Base-by-base conservation (phyloP, 2,113 vertebrate species). In the Junco hyemalis region DNA sequence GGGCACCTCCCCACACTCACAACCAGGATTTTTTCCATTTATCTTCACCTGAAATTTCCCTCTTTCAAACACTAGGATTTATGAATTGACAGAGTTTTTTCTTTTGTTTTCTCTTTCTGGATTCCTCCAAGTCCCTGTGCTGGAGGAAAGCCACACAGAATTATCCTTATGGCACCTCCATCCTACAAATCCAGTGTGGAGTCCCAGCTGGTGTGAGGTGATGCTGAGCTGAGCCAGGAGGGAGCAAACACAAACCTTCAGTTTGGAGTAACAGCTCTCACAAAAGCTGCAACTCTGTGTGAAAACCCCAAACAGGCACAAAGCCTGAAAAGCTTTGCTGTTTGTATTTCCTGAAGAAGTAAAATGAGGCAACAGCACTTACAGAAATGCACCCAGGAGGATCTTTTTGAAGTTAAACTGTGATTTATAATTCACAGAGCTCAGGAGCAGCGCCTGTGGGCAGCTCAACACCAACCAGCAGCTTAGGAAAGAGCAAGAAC, bases 61-160 rank as follows among this genome's bases (percentile, higher is more conserved):
- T 28, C 51, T 50, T 59, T 51, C 59, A 33, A 44, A 44, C 14
- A 19, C 7, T 15, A 28, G 10, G 12, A 48, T 29, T 56, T 42
- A 59, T 0, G 14, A 61, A 57, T 0, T 0, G 23, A 20, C 11
- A 4, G 1, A 1, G 2, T 19, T 40, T 65, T 35, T n/a, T 14
- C 50, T 24, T 33, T 35, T 28, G 14, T 44, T 64, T 14, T 51
- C 21, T 38, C 48, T 21, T 42, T 29, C 66, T 33, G 44, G 45
- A 38, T 5, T 71, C 57, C 48, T 14, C 8, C 25, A 45, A 21
- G 31, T 38, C 26, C 28, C 3, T 9, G 4, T 40, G 81, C 31
- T 24, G 57, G 59, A 53, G 47, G 17, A 35, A 53, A 79, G 51
- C 31, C 76, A 21, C 38, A 22, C 63, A 20, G 24, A 42, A 72